phyloP scores from a whole-genome alignment of 2,888 invertebrate genomes.

The Notodonta dromedarius region DNA sequence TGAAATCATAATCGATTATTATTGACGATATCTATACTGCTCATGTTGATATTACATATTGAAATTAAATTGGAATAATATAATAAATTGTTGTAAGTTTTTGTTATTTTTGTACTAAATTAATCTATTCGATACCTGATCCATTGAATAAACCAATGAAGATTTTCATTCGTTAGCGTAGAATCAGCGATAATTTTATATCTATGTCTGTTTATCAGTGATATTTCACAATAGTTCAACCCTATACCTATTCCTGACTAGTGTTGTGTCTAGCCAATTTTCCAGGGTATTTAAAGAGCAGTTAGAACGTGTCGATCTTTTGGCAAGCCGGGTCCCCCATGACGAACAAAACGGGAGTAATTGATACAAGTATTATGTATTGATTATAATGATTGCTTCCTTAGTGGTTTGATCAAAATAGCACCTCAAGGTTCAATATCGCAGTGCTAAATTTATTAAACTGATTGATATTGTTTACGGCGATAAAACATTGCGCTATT shows the following conservation, averaged over 20 bases:
- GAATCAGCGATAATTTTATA: not conserved
- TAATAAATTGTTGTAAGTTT: no score
- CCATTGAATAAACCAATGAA: no score
- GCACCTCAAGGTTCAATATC: slow-evolving; percentile 2
- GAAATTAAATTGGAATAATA: no score
- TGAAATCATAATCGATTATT: no score
- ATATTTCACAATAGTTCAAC: not conserved
- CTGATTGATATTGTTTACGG: not conserved
- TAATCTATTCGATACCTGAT: no score
- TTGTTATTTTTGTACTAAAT: no score
- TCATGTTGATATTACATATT: no score
- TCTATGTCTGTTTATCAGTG: not conserved
- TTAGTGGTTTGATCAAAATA: slow-evolving; percentile 8
- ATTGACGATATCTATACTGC: no score
- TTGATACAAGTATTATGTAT: slow-evolving; percentile 15
- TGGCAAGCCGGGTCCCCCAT: slow-evolving; percentile 43
- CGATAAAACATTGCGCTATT: not conserved
- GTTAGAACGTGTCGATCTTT: slow-evolving; percentile 50
- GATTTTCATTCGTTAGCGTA: not conserved
- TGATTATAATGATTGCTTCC: slow-evolving; percentile 11
- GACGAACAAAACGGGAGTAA: slow-evolving; percentile 29
- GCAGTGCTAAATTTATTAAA: slow-evolving; percentile 1
- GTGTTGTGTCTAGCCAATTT: slow-evolving; percentile 43
- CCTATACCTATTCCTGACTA: not conserved
- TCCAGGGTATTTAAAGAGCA: slow-evolving; percentile 43